Evolutionary conservation across 30 jellyfish, hydroid and myxozoan species (phyloP).

Genomic region (Rhopilema esculentum): DNA sequence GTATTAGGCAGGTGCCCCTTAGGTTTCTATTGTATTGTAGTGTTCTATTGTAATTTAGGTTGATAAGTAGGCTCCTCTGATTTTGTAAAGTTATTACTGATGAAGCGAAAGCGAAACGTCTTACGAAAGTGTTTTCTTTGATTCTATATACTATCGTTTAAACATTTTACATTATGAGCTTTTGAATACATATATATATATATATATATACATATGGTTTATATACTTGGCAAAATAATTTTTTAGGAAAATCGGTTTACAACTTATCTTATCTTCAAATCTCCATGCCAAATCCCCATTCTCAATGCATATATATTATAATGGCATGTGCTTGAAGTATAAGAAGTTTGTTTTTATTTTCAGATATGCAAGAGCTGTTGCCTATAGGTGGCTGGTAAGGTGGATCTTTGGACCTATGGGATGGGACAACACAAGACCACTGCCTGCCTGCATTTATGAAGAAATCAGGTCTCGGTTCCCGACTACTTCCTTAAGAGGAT

Average conservation of each 20-base stretch:
- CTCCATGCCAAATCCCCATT: neutral
- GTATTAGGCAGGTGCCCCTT: no score
- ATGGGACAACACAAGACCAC: slow-evolving; percentile 36
- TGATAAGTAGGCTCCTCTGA: no score
- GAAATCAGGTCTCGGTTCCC: neutral
- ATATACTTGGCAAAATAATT: neutral
- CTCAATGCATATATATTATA: neutral
- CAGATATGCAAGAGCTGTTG: slow-evolving; percentile 17
- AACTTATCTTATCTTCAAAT: neutral
- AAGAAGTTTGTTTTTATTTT: neutral
- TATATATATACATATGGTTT: neutral
- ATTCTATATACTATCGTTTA: no score
- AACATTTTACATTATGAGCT: no score
- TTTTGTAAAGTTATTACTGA: no score
- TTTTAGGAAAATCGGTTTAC: neutral
- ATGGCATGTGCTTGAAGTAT: neutral
- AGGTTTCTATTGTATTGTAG: no score
- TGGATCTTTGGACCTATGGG: slow-evolving; percentile 31
- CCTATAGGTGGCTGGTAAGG: slow-evolving; percentile 25
- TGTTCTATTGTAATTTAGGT: no score
- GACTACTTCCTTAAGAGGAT: slow-evolving; percentile 7
- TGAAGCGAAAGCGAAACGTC: no score
- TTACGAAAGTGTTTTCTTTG: no score
- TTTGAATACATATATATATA: no score
- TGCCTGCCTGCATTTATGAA: slow-evolving; percentile 29